Evolutionary conservation across 1,140 invertebrate genomes (phyloP).

Genomic region (Tetraneura akinire): DNA sequence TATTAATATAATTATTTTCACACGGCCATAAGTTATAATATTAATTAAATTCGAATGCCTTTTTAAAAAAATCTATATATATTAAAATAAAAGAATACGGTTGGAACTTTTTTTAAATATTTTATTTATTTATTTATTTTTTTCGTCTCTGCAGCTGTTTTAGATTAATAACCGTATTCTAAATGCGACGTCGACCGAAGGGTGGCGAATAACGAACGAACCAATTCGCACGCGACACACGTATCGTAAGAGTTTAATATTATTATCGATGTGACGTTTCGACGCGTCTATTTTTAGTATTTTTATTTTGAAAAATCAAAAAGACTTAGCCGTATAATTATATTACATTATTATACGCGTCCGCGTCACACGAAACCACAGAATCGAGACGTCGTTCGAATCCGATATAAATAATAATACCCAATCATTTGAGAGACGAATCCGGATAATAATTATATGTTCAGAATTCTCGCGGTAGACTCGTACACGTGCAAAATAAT

Average conservation of each 20-base stretch:
- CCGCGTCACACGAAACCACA: too few species aligned
- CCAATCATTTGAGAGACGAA: not conserved
- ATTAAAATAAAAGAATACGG: not conserved
- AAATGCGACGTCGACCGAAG: not conserved
- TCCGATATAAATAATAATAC: too few species aligned
- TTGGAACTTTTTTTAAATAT: slow-evolving; percentile 5
- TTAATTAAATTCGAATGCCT: not conserved
- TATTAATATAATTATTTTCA: not conserved
- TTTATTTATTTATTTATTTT: too few species aligned
- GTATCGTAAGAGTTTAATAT: too few species aligned
- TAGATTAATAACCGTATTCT: slow-evolving; percentile 20
- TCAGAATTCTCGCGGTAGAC: not conserved
- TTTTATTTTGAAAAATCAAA: not conserved
- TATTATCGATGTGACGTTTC: too few species aligned
- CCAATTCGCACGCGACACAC: too few species aligned
- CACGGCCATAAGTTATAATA: slow-evolving; percentile 15
- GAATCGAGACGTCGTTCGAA: too few species aligned
- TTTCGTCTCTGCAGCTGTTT: slow-evolving; percentile 5
- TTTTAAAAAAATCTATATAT: slow-evolving; percentile 2
- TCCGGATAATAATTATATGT: not conserved
- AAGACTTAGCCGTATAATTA: too few species aligned
- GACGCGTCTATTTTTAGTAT: slow-evolving; percentile 9
- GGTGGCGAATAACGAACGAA: not conserved
- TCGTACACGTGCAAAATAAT: not conserved
- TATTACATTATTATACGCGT: too few species aligned